Percentiles rank a stretch among this genome's conserved stretches.
Evolutionary conservation across 1,140 invertebrate genomes (phyloP).

Genomic region (Nebria ingens): DNA sequence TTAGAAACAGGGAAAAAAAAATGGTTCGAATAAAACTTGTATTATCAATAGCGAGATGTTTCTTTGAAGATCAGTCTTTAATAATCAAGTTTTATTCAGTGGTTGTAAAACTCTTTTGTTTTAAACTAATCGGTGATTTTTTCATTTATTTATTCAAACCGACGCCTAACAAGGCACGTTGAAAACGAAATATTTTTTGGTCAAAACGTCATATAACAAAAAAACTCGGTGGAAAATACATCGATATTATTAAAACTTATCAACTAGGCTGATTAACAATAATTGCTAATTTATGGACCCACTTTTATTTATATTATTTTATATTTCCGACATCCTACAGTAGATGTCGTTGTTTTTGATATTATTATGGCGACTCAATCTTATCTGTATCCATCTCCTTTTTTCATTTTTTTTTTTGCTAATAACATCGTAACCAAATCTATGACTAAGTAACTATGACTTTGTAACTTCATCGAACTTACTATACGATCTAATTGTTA

Average conservation of each 20-base stretch:
- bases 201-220: background rate
- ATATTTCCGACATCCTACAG: background rate
- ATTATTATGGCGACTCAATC: background rate
- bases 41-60: background rate
- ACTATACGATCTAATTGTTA: background rate
- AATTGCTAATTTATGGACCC: conserved; percentile 6
- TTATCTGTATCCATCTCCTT: too few species aligned
- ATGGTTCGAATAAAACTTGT: conserved; percentile 6
- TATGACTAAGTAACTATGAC: background rate
- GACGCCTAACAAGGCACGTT: conserved; percentile 4
- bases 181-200: background rate
- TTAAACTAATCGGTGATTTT: background rate
- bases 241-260: conserved; percentile 7
- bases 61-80: background rate
- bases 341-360: background rate
- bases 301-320: background rate
- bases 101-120: background rate
- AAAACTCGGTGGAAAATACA: background rate
- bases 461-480: background rate
- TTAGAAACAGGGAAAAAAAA: too few species aligned
- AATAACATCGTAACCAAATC: background rate
- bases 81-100: conserved; percentile 5
- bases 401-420: background rate
- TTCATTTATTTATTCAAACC: too few species aligned
- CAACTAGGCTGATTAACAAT: background rate